Evolutionary conservation across 2,113 vertebrate genomes (phyloP).

Genomic region (Phyllostomus discolor): DNA sequence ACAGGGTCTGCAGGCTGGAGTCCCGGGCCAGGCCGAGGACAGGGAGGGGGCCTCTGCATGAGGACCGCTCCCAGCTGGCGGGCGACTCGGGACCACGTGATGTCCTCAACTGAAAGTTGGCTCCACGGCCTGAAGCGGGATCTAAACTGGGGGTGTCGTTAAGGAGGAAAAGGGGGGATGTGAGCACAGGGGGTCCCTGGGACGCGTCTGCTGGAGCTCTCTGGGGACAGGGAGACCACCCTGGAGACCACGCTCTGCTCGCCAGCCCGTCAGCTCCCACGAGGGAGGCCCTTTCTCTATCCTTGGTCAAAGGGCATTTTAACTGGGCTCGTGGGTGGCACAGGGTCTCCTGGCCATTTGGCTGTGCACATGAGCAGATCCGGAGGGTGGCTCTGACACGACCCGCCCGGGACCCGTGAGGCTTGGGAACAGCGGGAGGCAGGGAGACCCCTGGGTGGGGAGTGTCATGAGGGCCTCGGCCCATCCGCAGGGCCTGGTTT

Average conservation of each 20-base stretch:
- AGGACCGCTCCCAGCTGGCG: background rate
- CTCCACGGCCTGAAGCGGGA: background rate
- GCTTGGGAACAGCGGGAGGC: background rate
- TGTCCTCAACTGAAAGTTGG: background rate
- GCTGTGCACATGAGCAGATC: background rate
- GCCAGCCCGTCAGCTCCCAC: background rate
- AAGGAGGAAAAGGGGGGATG: background rate
- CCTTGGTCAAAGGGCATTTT: background rate
- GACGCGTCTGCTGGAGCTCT: background rate
- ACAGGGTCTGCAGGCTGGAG: background rate
- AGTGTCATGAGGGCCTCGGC: background rate
- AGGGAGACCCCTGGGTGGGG: background rate
- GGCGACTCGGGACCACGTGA: background rate
- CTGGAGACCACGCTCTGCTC: background rate
- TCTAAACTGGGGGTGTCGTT: background rate
- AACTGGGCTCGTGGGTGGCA: no score
- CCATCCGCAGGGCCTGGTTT: rapidly evolving
- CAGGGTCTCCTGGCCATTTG: background rate
- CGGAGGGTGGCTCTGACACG: background rate
- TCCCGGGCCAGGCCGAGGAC: background rate
- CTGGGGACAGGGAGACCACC: background rate
- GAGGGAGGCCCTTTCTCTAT: background rate
- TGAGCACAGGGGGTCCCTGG: background rate
- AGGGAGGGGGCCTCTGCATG: background rate
- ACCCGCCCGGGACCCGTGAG: background rate